These are phyloP conservation scores for Brachyhypopomus occidentalis DNA, from an alignment of 2,113 vertebrate species.

Conservation along the genomic window DNA sequence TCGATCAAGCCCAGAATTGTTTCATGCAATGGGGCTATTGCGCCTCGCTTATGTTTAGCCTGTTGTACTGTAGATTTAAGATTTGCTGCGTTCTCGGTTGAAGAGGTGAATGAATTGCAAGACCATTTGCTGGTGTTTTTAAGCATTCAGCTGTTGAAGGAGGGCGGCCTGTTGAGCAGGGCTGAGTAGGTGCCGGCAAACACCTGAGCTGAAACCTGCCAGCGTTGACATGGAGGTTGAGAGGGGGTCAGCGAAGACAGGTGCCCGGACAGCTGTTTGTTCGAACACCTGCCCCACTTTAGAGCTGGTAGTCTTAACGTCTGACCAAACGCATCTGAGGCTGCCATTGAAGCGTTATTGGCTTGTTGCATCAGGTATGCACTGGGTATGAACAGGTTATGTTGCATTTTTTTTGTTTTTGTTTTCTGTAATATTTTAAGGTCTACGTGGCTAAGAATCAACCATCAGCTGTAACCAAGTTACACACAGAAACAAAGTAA, in stretches of 20 bases:
- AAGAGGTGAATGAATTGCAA: slow-evolving; percentile 22
- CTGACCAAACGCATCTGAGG: no score
- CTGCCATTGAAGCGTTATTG: no score
- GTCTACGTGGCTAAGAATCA: no score
- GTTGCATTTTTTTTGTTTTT: no score
- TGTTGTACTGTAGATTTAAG: background rate
- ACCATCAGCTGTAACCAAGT: no score
- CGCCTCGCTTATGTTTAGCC: no score
- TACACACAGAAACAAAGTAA: no score
- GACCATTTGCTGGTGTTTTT: slow-evolving; percentile 29
- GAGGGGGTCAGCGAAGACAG: slow-evolving; percentile 44
- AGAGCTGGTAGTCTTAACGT: background rate
- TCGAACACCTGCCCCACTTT: slow-evolving; percentile 52
- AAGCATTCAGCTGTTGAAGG: slow-evolving; percentile 43
- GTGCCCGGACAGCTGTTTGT: slow-evolving; percentile 56
- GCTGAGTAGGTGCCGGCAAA: background rate
- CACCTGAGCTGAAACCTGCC: slow-evolving; percentile 49
- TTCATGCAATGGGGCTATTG: no score
- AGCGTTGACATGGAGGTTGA: background rate
- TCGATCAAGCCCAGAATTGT: no score
- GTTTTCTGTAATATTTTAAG: no score
- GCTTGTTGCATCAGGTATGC: no score
- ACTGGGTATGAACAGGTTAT: no score
- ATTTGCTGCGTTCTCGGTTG: background rate
- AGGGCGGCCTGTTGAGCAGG: background rate